Evolutionary conservation across 30 jellyfish, hydroid and myxozoan genomes (phyloP), one percentile per base, ranked within the genome.

Genomic region (Turritopsis dohrnii): DNA sequence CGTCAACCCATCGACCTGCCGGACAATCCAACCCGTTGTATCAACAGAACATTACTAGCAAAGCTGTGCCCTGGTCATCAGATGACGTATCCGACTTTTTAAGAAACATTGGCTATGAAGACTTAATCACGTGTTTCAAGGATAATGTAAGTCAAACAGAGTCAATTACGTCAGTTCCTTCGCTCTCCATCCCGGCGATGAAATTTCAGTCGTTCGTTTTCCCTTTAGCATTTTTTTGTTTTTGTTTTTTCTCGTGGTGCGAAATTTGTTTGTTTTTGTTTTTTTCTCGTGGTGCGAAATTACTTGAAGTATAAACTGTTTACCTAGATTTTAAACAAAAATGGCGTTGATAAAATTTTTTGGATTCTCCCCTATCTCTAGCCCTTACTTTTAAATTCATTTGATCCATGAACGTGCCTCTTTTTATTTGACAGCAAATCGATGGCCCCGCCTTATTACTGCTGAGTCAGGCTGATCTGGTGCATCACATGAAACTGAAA

Each of bases 401-500:
- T 9, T 9, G 28, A 27, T 7, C 9, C 22, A 1, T 7, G 1
- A 21, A 69, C 9, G 16, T 27, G 77, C 28, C 30, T 71, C 52
- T 83, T 79, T 69, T 53, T 29, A 69, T 74, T 72, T 85, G 74
- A 1, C 76, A 94, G 97, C 96, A 94, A 89, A 89, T 94, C 53
- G 99, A 94, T 86, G 99, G 99, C 0, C 95, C 89, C 80, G 99
- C 99, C 0, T 79, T 94, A 66, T 65, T 94, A 66, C 79, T 94
- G 28, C 84, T 94, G 54, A 94, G 99, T 74, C 99, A 94, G 88
- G 96, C 97, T 16, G 99, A 94, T 74, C 84, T 94, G 91, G 93
- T 94, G 21, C 96, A 83, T 80, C 96, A 88, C 75, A 23, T 94
- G 83, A 86, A 84, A 65, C 80, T 94, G 65, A 94, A 94, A 84